Evolutionary conservation across 2,797 vertebrate genomes (phyloP).

Genomic region (Allobates femoralis): DNA sequence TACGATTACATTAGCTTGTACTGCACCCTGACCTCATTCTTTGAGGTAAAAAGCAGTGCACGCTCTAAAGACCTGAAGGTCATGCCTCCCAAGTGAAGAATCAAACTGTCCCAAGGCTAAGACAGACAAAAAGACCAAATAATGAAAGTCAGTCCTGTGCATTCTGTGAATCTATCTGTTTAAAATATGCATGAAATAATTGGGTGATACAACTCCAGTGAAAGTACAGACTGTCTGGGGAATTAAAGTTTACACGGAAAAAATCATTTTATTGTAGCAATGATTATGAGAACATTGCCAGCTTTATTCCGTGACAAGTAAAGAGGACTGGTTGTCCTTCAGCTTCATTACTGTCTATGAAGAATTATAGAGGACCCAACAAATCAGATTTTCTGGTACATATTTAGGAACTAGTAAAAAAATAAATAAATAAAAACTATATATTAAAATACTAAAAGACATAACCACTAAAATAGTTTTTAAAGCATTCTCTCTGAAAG

Average conservation of each 20-base stretch:
- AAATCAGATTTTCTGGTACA: not conserved
- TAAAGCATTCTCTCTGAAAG: not conserved
- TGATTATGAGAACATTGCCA: conserved; percentile 19
- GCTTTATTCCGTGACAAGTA: conserved; percentile 28
- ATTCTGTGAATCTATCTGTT: conserved; percentile 47
- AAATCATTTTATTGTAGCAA: conserved; percentile 22
- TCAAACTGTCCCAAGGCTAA: conserved; percentile 60
- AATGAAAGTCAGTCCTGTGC: conserved; percentile 53
- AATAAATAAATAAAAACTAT: not conserved
- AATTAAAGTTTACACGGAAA: conserved; percentile 6
- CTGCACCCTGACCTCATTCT: conserved; percentile 59
- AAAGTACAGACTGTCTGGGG: conserved; percentile 25
- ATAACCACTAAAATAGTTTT: not conserved
- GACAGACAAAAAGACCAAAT: conserved; percentile 29
- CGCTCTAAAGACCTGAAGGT: conserved; percentile 55
- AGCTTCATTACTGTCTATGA: not conserved
- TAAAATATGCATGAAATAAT: conserved; percentile 30
- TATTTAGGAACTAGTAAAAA: not conserved
- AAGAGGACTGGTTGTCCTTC: not conserved
- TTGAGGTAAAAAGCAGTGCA: conserved; percentile 56
- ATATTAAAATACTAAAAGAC: not conserved
- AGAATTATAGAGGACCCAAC: not conserved
- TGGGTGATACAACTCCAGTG: conserved; percentile 2
- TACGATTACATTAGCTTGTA: conserved; percentile 59
- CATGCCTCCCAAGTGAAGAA: conserved; percentile 63